Conservation (phyloP, 2,113 vertebrate genomes). For the Corythornis madagascariensis region DNA sequence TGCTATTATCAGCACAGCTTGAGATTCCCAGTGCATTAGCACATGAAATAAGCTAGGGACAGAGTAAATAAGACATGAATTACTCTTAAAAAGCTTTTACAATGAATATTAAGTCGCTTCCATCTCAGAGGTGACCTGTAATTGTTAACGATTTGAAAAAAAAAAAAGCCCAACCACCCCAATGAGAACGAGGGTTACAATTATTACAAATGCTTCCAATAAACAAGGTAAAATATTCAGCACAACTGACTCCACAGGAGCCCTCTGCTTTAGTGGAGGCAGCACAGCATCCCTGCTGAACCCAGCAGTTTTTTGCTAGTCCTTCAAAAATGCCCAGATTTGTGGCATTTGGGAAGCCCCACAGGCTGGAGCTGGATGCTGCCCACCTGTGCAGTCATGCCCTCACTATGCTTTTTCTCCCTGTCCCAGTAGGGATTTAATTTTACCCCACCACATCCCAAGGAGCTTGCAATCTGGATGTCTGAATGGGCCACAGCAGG, state of each 20-base stretch:
- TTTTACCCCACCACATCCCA: not conserved
- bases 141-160: not conserved
- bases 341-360: not conserved
- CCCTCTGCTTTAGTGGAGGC: not conserved
- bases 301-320: not conserved
- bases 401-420: not conserved
- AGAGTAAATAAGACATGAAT: not conserved
- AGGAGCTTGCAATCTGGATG: not conserved
- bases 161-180: not conserved
- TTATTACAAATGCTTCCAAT: not conserved
- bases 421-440: not conserved
- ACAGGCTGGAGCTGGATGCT: not conserved
- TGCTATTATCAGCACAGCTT: not conserved
- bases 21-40: not conserved
- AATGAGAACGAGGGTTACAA: not conserved
- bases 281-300: not conserved
- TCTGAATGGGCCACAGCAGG: not conserved
- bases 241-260: not conserved
- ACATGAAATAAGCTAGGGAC: not conserved
- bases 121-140: not conserved
- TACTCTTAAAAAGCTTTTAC: constrained; percentile 5
- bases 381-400: not conserved
- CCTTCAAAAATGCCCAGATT: not conserved
- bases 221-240: not conserved
- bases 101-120: not conserved